Conservation (phyloP, 2,888 invertebrate species). For the Dugesia japonica region DNA sequence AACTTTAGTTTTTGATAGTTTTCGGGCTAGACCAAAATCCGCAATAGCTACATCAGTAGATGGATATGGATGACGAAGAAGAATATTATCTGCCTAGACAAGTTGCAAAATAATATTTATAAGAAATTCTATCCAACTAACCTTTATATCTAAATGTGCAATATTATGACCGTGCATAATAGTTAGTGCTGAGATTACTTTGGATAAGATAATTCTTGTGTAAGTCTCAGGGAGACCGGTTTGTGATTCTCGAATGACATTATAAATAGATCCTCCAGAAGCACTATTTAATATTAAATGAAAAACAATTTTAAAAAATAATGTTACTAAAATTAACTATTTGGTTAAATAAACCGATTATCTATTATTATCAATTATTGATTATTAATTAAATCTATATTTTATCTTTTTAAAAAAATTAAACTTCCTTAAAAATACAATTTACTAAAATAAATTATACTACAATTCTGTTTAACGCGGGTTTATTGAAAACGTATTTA, state of each 20-base stretch:
- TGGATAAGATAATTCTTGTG: background rate
- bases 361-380: too few species aligned
- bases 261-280: background rate
- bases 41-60: conserved; percentile 44
- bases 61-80: conserved; percentile 38
- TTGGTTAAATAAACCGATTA: too few species aligned
- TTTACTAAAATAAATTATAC: too few species aligned
- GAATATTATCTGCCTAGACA: conserved; percentile 25
- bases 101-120: background rate
- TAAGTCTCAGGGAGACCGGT: conserved; percentile 2
- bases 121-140: too few species aligned
- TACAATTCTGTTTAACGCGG: too few species aligned
- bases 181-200: background rate
- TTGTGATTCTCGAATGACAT: background rate
- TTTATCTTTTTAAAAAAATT: too few species aligned
- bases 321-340: too few species aligned
- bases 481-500: too few species aligned
- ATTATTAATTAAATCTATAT: too few species aligned
- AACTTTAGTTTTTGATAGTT: conserved; percentile 73
- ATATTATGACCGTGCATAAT: conserved; percentile 3
- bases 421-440: too few species aligned
- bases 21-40: conserved; percentile 55
- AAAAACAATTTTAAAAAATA: too few species aligned
- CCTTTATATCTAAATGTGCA: background rate
- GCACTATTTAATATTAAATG: too few species aligned